Conservation (phyloP, 2,113 vertebrate genomes). For the Brachyhypopomus occidentalis region DNA sequence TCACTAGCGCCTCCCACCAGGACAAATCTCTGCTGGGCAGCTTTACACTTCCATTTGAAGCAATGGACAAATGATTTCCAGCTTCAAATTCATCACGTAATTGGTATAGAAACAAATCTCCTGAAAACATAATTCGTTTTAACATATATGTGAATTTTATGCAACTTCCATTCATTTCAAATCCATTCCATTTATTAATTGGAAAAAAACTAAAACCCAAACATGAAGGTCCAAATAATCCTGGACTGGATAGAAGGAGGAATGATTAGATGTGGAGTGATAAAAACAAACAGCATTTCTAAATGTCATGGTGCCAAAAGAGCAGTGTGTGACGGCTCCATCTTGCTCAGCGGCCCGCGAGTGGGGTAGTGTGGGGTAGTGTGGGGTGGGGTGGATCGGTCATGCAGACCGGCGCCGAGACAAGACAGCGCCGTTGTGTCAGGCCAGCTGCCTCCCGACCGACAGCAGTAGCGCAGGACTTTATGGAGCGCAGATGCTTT, state of each 20-base stretch:
- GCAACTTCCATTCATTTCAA: not conserved
- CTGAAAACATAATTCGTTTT: no score
- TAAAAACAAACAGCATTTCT: constrained; percentile 52
- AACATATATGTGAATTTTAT: no score
- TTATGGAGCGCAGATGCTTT: constrained; percentile 24
- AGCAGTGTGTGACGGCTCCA: constrained; percentile 25
- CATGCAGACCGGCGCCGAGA: constrained; percentile 37
- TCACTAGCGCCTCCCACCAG: no score
- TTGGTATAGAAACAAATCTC: no score
- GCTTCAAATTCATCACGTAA: no score
- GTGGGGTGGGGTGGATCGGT: not conserved
- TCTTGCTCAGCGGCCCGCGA: constrained; percentile 42
- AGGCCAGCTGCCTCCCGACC: constrained; percentile 23
- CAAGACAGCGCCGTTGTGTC: constrained; percentile 13
- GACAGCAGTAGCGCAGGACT: constrained; percentile 33
- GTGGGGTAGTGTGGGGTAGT: not conserved
- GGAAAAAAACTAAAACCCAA: not conserved
- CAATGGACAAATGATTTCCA: no score
- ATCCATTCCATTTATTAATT: not conserved
- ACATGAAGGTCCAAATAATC: constrained; percentile 21
- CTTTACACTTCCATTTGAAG: no score
- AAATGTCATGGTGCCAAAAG: constrained; percentile 53
- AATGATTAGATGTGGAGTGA: constrained; percentile 45
- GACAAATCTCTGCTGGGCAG: no score
- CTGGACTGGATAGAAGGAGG: not conserved